A percentile compares a stretch with the other conserved stretches of the same genome.
Conservation (phyloP, 1,140 invertebrate genomes). For the Drosophila nigrodunni region DNA sequence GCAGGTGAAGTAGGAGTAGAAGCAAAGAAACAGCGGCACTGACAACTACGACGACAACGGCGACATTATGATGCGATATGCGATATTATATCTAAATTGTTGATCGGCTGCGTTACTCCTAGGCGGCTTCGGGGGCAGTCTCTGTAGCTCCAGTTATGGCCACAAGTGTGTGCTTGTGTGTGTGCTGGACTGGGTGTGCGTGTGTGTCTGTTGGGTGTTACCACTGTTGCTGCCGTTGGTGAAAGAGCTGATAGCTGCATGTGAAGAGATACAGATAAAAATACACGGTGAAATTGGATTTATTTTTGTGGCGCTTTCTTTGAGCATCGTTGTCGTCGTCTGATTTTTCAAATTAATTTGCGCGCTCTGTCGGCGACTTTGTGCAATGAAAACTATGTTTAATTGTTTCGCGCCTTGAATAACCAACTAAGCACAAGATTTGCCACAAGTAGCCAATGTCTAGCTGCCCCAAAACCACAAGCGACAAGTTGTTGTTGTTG, state of each 20-base stretch:
- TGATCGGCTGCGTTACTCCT: slow-evolving; percentile 74
- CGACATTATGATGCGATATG: slow-evolving; percentile 82
- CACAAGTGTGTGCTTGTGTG: slow-evolving; percentile 27
- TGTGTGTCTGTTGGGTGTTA: slow-evolving; percentile 59
- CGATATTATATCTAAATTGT: slow-evolving; percentile 83
- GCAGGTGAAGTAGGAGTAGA: background rate
- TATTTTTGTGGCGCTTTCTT: slow-evolving; percentile 77
- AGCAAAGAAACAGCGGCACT: background rate
- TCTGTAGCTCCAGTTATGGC: slow-evolving; percentile 75
- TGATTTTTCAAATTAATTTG: slow-evolving; percentile 76
- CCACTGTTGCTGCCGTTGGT: slow-evolving; percentile 38
- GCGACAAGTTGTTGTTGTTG: slow-evolving; percentile 15
- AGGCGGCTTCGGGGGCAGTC: slow-evolving; percentile 22
- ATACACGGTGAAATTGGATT: slow-evolving; percentile 79
- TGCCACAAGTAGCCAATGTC: slow-evolving; percentile 19
- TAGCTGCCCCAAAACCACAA: slow-evolving; percentile 7
- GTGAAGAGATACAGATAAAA: slow-evolving; percentile 55
- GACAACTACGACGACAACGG: slow-evolving; percentile 40
- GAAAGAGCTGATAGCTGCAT: slow-evolving; percentile 57
- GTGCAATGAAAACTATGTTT: slow-evolving; percentile 84
- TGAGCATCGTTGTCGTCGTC: slow-evolving; percentile 36
- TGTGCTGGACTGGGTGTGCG: slow-evolving; percentile 22
- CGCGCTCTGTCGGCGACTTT: slow-evolving; percentile 75
- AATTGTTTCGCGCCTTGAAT: slow-evolving; percentile 81
- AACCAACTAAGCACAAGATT: slow-evolving; percentile 11